Conservation (phyloP, 1,140 invertebrate species). For the Sitobion miscanthi region DNA sequence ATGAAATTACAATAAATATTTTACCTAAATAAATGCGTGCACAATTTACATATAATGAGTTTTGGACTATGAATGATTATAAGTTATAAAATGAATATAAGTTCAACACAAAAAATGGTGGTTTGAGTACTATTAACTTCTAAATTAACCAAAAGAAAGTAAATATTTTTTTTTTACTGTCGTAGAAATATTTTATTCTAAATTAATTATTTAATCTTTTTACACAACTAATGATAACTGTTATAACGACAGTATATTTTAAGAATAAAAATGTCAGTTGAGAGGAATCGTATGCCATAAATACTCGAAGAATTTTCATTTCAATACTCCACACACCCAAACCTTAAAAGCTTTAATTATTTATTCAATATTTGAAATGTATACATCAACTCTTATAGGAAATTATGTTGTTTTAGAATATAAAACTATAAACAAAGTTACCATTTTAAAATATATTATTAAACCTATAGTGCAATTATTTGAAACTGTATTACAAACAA, state of each 20-base stretch:
- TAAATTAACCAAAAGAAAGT: too few relatives aligned
- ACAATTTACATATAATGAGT: too few relatives aligned
- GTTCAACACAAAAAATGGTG: background rate
- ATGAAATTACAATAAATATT: background rate
- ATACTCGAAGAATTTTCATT: background rate
- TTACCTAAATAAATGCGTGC: too few relatives aligned
- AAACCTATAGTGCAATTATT: background rate
- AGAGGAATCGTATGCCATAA: background rate
- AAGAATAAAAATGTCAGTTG: background rate
- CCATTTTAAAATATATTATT: background rate
- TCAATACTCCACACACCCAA: background rate
- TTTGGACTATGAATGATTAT: too few relatives aligned
- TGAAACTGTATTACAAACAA: background rate
- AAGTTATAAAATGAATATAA: too few relatives aligned
- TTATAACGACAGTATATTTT: background rate
- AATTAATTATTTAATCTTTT: background rate
- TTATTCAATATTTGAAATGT: background rate
- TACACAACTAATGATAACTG: background rate
- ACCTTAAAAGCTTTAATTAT: background rate
- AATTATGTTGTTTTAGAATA: background rate
- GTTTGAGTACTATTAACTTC: background rate
- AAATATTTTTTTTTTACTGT: too few relatives aligned
- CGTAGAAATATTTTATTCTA: background rate
- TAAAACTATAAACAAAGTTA: background rate
- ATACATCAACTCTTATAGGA: background rate